A percentile compares a stretch with the other conserved stretches of the same genome.
These are phyloP conservation scores for Akabosia matsudoensis DNA, from an alignment of 1,140 invertebrate genomes.

Conservation along the genomic window DNA sequence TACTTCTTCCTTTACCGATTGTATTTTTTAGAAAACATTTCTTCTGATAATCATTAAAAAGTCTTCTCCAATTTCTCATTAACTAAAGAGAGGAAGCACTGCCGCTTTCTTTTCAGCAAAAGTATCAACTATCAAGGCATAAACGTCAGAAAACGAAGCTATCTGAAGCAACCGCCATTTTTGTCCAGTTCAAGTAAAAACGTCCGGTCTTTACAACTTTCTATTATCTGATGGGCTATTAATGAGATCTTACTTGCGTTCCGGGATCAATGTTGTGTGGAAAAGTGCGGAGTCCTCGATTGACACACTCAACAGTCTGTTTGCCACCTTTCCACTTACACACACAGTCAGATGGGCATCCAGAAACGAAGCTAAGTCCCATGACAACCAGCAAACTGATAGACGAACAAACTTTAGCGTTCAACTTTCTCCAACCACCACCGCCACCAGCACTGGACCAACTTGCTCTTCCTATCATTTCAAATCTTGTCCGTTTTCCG, in stretches of 20 bases:
- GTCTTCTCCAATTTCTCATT: too few species aligned
- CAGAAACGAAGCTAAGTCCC: constrained; percentile 42
- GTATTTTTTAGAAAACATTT: too few species aligned
- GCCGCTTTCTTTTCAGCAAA: too few species aligned
- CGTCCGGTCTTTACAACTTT: too few species aligned
- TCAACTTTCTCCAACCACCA: constrained; percentile 8
- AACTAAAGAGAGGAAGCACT: too few species aligned
- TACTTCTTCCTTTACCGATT: too few species aligned
- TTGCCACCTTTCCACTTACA: constrained; percentile 92
- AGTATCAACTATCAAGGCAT: too few species aligned
- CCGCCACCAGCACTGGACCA: background rate
- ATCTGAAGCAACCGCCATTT: too few species aligned
- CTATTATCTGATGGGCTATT: too few species aligned
- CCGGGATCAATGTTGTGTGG: constrained; percentile 43
- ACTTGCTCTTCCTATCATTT: background rate
- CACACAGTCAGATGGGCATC: constrained; percentile 70
- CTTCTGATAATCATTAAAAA: too few species aligned
- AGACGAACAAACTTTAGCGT: constrained; percentile 22
- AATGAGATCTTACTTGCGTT: constrained; percentile 42
- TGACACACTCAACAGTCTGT: constrained; percentile 79
- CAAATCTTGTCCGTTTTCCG: background rate
- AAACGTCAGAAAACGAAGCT: too few species aligned
- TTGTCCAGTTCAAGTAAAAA: too few species aligned
- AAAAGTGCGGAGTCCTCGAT: constrained; percentile 56
- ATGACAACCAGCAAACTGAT: constrained; percentile 34